Evolutionary conservation across 2,797 vertebrate genomes (phyloP), one percentile per base, ranked within the genome.

Genomic region (Catostomus latipinnis): DNA sequence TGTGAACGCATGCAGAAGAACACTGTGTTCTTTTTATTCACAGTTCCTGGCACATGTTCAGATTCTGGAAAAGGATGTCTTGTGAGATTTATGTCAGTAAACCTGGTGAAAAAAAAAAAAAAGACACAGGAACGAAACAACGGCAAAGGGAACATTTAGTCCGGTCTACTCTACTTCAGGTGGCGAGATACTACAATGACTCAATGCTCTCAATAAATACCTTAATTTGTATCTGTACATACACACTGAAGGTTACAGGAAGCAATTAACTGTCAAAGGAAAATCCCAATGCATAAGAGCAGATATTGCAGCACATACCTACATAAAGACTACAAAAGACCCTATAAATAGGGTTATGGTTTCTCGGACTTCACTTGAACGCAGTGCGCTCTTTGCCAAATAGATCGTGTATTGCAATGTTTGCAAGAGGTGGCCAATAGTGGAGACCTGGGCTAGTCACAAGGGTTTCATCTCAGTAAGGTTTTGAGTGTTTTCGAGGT

Each of bases 11-110:
- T 88, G 82, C 52, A 67, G 76, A 46, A 76, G 93, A 92, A 95
- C 93, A 95, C 89, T 88, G 89, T 95, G 94, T 95, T 94, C 93
- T 88, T 88, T 93, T 92, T 92, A 92, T 93, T 93, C 91, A 90
- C 84, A 88, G 90, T 88, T 91, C 86, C 91, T 93, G 91, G 92
- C 89, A 90, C 90, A 91, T 62, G 45, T 70, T 78, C 76, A 78
- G 11, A 78, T 75, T 76, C 16, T 66, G 10, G 53, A 80, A 45
- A 71, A 57, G 16, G 68, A 66, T 78, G 75, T 72, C 80, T 81
- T 62, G 72, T 56, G 63, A 75, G 75, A 76, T 72, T 78, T 72
- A 81, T 65, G 74, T 82, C 80, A 67, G 74, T 53, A 72, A 18
- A 86, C 52, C 18, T 34, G 82, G 70, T 66, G 22, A 22, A 22